A percentile compares a stretch with the other conserved stretches of the same genome.
phyloP scores from a whole-genome alignment of 2,888 invertebrate genomes.

The Lucinisca nassula region DNA sequence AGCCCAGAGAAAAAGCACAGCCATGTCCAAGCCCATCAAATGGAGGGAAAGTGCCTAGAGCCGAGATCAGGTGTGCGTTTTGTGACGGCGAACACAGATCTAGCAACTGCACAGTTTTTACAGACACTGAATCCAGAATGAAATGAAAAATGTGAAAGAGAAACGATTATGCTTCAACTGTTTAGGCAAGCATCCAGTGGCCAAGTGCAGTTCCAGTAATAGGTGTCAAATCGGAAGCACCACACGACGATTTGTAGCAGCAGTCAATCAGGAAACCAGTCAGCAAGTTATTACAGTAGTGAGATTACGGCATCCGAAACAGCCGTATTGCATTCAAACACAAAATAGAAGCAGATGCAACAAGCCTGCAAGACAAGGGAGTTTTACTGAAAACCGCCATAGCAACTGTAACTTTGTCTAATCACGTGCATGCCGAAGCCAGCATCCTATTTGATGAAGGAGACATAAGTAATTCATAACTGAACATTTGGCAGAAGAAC shows the following conservation, averaged over 20 bases:
- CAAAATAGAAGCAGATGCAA: neutral
- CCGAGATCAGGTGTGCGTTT: neutral
- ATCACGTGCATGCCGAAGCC: neutral
- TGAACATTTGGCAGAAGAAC: slow-evolving; percentile 1
- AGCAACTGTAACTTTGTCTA: slow-evolving; percentile 11
- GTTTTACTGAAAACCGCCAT: slow-evolving; percentile 33
- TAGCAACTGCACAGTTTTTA: neutral
- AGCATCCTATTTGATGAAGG: slow-evolving; percentile 39
- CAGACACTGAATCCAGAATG: neutral
- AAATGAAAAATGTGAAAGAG: neutral
- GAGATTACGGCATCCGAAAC: neutral
- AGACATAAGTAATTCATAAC: slow-evolving; percentile 32
- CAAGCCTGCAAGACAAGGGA: neutral
- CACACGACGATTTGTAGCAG: slow-evolving; percentile 7
- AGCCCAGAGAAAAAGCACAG: too few relatives aligned
- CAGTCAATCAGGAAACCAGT: neutral
- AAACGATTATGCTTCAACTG: slow-evolving; percentile 19
- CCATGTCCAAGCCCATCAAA: too few relatives aligned
- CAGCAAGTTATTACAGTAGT: neutral
- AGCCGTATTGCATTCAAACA: neutral
- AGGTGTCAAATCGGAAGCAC: neutral
- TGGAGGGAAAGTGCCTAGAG: too few relatives aligned
- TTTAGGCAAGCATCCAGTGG: neutral
- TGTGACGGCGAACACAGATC: neutral
- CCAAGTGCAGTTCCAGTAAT: too few relatives aligned